Evolutionary conservation across 2,113 vertebrate genomes (phyloP), one percentile per base, ranked within the genome.

Genomic region (Oryctolagus cuniculus): DNA sequence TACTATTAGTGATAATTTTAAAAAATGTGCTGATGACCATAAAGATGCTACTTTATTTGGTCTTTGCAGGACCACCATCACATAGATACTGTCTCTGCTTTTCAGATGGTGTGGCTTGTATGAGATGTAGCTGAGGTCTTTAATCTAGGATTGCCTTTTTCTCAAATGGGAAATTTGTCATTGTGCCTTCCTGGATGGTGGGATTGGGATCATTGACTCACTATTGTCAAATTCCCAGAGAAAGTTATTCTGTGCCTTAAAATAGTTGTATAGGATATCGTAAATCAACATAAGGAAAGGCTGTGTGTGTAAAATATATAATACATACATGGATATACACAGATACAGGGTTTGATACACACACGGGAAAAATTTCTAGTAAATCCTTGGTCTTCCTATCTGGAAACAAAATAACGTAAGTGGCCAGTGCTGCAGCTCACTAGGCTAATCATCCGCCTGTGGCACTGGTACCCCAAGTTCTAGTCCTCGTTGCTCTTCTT

Each of bases 171-270:
- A 69, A 90, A 58, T 12, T 81, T 85, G 58, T 70, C 51, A 58
- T 24, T 31, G n/a, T 12, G 16, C n/a, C 19, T 75, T 25, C 87
- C 1, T 34, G 36, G 80, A 70, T 77, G 21, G 44, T 58, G 80
- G 73, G 31, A 92, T 21, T 44, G 51, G 34, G 44, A 64, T 25
- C n/a, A 83, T 73, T 34, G 64, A 4, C 25, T 70, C 77, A 80
- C 2, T 79, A 61, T 92, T 94, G n/a, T 19, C 86, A 90, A 5
- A 87, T 87, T 84, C 25, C 72, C 67, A 75, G n/a, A 58, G 74
- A 81, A 75, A 79, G 79, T 77, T 87, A 36, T n/a, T 34, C 7
- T 86, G 22, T 55, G 10, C 77, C 77, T 93, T 29, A 55, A 25
- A 67, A 8, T 64, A 90, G 24, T 61, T 78, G 24, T 74, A 15